A percentile compares a stretch with the other conserved stretches of the same genome.
Evolutionary conservation across 2,797 vertebrate species (phyloP).

Genomic region (Holocentrus rufus): DNA sequence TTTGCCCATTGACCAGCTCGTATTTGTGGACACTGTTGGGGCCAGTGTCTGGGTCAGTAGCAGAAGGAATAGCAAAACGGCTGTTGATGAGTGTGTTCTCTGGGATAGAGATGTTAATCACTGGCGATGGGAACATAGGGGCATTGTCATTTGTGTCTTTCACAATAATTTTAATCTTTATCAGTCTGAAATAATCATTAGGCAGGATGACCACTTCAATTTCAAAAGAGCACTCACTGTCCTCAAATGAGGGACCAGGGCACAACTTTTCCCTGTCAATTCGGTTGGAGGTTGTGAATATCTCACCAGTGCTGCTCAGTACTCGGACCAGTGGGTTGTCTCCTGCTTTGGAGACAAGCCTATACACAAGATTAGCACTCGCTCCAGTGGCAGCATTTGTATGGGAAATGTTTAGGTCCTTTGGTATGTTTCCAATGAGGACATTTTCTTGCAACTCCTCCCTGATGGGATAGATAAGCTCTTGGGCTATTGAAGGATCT

Average conservation of each 20-base stretch:
- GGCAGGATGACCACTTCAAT: conserved; percentile 99
- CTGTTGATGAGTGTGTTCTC: conserved; percentile 99
- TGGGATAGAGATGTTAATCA: conserved; percentile 99
- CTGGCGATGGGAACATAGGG: conserved; percentile 98
- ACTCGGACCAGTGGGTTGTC: conserved; percentile 97
- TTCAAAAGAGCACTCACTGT: conserved; percentile 98
- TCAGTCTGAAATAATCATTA: conserved; percentile 98
- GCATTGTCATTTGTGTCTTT: conserved; percentile 99
- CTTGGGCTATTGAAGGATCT: conserved; percentile 97
- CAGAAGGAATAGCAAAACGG: conserved; percentile 97
- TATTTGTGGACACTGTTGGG: conserved; percentile 98
- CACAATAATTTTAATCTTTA: conserved; percentile 99
- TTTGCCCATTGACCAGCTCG: conserved; percentile 96
- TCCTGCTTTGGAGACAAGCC: conserved; percentile 97
- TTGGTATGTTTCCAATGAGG: conserved; percentile 99
- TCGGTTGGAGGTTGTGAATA: conserved; percentile 97
- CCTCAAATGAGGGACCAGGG: conserved; percentile 93
- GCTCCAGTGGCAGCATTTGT: conserved; percentile 93
- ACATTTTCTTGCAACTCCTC: conserved; percentile 99
- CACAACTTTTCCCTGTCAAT: conserved; percentile 99
- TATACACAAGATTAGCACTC: conserved; percentile 96
- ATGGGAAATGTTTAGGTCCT: conserved; percentile 99
- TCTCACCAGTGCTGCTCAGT: conserved; percentile 96
- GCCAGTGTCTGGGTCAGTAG: conserved; percentile 98
- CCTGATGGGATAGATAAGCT: conserved; percentile 98